Percentiles rank a stretch among this genome's conserved stretches.
These are phyloP conservation scores for Ceratoteleas bidentatus DNA, from an alignment of 1,140 invertebrate genomes.

Conservation along the genomic window DNA sequence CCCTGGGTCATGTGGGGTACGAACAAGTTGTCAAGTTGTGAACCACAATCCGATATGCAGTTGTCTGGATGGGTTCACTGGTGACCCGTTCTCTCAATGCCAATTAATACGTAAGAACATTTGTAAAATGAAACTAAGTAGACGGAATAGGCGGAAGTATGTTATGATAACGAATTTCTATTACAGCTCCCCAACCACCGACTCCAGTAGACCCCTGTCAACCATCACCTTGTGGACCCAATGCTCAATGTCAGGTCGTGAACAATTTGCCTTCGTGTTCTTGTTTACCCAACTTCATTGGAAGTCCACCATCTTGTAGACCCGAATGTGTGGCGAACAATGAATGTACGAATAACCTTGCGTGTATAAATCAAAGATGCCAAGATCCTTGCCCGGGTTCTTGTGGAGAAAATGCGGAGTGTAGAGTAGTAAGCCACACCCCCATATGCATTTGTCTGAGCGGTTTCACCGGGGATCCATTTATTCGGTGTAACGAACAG, in stretches of 20 bases:
- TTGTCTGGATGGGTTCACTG: conserved; percentile 6
- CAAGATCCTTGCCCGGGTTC: conserved; percentile 89
- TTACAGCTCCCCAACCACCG: conserved; percentile 31
- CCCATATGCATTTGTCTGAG: conserved; percentile 84
- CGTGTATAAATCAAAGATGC: conserved; percentile 82
- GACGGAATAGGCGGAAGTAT: background rate
- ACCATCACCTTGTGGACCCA: conserved; percentile 80
- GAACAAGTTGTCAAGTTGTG: too few relatives aligned
- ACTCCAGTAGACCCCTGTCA: conserved; percentile 81
- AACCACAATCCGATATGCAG: too few relatives aligned
- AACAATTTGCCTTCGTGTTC: conserved; percentile 75
- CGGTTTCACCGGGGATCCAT: conserved; percentile 82
- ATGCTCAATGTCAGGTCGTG: conserved; percentile 74
- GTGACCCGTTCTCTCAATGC: conserved; percentile 73
- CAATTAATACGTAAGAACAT: conserved; percentile 81
- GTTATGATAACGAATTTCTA: conserved; percentile 73
- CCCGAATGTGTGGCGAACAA: conserved; percentile 81
- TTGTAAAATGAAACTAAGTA: background rate
- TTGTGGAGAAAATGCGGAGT: conserved; percentile 88
- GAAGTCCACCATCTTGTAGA: conserved; percentile 79
- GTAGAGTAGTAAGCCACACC: conserved; percentile 84
- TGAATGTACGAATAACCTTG: conserved; percentile 82
- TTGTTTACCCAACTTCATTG: conserved; percentile 81
- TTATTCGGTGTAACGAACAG: conserved; percentile 80
- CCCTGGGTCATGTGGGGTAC: conserved; percentile 6